Evolutionary conservation across 2,888 invertebrate species (phyloP).

Genomic region (Ligdia adustata): DNA sequence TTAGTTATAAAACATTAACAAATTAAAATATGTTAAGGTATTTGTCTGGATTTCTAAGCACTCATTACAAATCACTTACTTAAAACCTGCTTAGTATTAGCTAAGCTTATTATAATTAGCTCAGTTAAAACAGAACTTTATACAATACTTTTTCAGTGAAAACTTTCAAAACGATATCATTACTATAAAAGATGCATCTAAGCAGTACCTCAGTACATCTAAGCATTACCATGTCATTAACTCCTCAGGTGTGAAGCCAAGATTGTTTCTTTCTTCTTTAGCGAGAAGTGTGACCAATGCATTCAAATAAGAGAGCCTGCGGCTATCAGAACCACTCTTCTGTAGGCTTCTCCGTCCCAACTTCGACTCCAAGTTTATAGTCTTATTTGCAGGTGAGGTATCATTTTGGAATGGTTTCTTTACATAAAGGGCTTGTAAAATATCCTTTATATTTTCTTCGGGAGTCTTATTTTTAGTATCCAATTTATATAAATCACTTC

Average conservation of each 20-base stretch:
- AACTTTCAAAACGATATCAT: too few relatives aligned
- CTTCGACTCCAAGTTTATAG: constrained; percentile 73
- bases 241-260: constrained; percentile 91
- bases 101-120: too few relatives aligned
- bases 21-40: too few relatives aligned
- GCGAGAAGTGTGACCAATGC: constrained; percentile 92
- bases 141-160: too few relatives aligned
- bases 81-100: too few relatives aligned
- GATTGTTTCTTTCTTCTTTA: constrained; percentile 85
- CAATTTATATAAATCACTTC: constrained; percentile 87
- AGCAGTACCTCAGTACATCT: too few relatives aligned
- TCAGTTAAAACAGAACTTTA: too few relatives aligned
- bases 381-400: constrained; percentile 69
- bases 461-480: constrained; percentile 84
- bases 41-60: too few relatives aligned
- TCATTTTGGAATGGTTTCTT: constrained; percentile 70
- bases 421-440: constrained; percentile 84
- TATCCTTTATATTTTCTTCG: constrained; percentile 86
- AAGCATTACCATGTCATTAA: constrained; percentile 85
- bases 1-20: too few relatives aligned
- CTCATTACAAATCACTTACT: too few relatives aligned
- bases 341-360: constrained; percentile 84
- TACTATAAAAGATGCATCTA: too few relatives aligned
- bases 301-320: constrained; percentile 94
- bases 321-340: constrained; percentile 88